Evolutionary conservation across 2,888 invertebrate genomes (phyloP).

Genomic region (Habroteleia sp.): DNA sequence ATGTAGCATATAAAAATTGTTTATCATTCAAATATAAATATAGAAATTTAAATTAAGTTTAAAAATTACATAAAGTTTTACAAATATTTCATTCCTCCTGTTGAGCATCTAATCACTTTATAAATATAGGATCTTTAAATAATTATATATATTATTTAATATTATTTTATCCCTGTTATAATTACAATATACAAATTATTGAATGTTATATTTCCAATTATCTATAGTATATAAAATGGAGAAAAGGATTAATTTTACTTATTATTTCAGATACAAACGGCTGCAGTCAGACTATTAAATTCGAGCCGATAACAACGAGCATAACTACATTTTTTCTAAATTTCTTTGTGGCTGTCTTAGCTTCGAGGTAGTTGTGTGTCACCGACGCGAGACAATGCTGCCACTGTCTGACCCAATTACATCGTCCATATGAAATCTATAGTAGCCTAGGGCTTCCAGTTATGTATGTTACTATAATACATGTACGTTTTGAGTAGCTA

Average conservation of each 20-base stretch:
- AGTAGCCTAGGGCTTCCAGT: constrained; percentile 81
- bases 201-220: no score
- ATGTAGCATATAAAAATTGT: no score
- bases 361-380: constrained; percentile 62
- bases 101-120: no score
- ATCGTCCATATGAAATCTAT: constrained; percentile 80
- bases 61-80: no score
- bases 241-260: constrained; percentile 23
- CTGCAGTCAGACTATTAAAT: constrained; percentile 40
- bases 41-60: no score
- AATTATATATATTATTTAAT: no score
- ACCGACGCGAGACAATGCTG: constrained; percentile 65
- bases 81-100: no score
- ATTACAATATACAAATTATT: no score
- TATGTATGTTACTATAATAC: constrained; percentile 78
- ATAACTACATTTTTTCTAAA: constrained; percentile 53
- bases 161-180: no score
- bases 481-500: constrained; percentile 78
- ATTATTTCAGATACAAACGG: constrained; percentile 65
- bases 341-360: constrained; percentile 56
- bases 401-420: constrained; percentile 75
- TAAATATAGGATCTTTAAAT: no score
- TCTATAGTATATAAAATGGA: no score
- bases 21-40: no score
- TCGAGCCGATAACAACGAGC: constrained; percentile 41